Evolutionary conservation across 2,888 invertebrate genomes (phyloP), one percentile per base, ranked within the genome.

Genomic region (Caenorhabditis uteleia): DNA sequence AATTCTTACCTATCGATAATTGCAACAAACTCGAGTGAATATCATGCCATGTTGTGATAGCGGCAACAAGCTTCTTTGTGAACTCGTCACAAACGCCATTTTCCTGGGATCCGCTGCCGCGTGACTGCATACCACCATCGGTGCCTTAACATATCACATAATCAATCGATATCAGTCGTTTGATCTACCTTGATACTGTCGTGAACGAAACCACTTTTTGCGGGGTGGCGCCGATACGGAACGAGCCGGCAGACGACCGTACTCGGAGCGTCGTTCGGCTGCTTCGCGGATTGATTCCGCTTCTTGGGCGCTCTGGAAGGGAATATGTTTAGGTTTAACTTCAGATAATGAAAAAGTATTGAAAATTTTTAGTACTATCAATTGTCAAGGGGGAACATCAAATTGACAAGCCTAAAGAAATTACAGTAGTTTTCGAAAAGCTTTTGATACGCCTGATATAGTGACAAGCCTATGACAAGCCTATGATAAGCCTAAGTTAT

Each of bases 21-120:
- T 74, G 74, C 16, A 81, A 55, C n/a, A 81, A 66, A 39, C 74
- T 79, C 20, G 77, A 70, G 62, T 82, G 82, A 39, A 82, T 73
- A 49, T 82, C 81, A 57, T 82, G 82, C 82, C 82, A 82, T 31
- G 75, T 71, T n/a, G 82, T 78, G 33, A 82, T 82, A 7, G 82
- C 82, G 21, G 77, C 77, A 7, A 82, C 77, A 23, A 82, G 59
- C 31, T 70, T 70, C 42, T 62, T 58, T 4, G 73, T 73, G 50
- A 73, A 61, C 36, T 70, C 65, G 36, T 73, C 73, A 48, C 73
- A 73, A 8, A 66, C 66, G 18, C 46, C 55, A 26, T 56, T 49
- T n/a, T 56, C 51, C 21, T 53, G 58, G 12, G 59, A 60, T 18
- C 51, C 56, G 45, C 31, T 39, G 14, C 7, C 7, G 8, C 31